Percentiles rank a stretch among this genome's conserved stretches.
Evolutionary conservation across 2,113 vertebrate species (phyloP).

Genomic region (Phycodurus eques): DNA sequence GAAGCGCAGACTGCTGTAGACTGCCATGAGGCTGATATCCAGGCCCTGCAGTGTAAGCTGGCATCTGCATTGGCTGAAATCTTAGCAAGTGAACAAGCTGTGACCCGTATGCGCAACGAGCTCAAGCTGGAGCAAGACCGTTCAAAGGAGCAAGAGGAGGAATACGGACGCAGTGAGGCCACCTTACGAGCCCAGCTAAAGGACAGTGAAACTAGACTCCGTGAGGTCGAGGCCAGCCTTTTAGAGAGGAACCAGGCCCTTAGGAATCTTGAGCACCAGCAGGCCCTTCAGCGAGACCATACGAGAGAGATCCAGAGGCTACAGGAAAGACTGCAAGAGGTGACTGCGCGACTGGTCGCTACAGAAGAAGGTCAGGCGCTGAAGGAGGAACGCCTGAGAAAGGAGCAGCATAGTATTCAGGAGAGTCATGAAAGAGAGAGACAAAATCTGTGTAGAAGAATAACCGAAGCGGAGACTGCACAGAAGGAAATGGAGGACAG

Average conservation of each 20-base stretch:
- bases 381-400: conserved; percentile 86
- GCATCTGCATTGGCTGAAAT: conserved; percentile 84
- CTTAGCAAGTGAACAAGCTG: conserved; percentile 83
- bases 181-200: conserved; percentile 81
- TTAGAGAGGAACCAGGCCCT: conserved; percentile 88
- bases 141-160: conserved; percentile 83
- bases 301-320: conserved; percentile 84
- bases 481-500: conserved; percentile 78
- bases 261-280: conserved; percentile 84
- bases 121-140: conserved; percentile 84
- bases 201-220: conserved; percentile 87
- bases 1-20: conserved; percentile 87
- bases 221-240: conserved; percentile 82
- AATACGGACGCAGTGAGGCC: conserved; percentile 77
- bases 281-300: conserved; percentile 85
- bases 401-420: conserved; percentile 79
- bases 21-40: conserved; percentile 86
- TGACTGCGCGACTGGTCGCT: conserved; percentile 78
- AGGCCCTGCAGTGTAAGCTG: conserved; percentile 84
- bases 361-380: conserved; percentile 81
- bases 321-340: conserved; percentile 83
- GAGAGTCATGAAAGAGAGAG: conserved; percentile 87
- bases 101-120: conserved; percentile 86
- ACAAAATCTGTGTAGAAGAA: conserved; percentile 77
- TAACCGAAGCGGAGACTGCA: conserved; percentile 82